These are phyloP conservation scores for Hafferia zeledoni DNA, from an alignment of 2,797 vertebrate species.

Conservation along the genomic window DNA sequence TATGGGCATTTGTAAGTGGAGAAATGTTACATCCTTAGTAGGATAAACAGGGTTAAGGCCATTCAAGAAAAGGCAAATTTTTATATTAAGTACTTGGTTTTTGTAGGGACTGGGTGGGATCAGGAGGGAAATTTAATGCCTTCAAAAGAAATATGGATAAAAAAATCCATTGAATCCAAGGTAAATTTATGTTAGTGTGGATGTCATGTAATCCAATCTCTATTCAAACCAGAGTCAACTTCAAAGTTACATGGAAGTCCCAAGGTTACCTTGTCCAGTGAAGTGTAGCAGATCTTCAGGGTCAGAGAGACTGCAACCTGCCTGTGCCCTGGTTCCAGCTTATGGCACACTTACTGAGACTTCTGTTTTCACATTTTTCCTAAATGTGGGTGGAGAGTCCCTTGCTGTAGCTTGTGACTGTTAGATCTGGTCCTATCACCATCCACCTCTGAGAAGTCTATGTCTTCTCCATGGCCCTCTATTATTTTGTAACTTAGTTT, in stretches of 20 bases:
- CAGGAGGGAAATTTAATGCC: neutral
- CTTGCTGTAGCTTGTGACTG: neutral
- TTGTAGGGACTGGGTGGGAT: neutral
- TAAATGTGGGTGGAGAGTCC: neutral
- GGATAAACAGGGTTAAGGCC: neutral
- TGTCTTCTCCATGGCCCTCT: neutral
- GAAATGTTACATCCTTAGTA: neutral
- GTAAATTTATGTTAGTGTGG: neutral
- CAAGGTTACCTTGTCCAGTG: neutral
- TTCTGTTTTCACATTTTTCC: neutral
- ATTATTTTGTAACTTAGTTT: neutral
- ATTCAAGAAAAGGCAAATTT: neutral
- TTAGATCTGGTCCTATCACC: rapidly evolving
- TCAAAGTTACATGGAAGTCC: rapidly evolving
- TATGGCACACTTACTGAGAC: neutral
- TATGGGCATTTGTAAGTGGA: neutral
- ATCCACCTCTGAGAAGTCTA: neutral
- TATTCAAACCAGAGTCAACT: neutral
- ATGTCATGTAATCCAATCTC: neutral
- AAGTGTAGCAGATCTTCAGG: neutral
- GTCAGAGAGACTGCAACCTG: neutral
- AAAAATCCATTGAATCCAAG: neutral
- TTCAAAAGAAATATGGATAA: neutral
- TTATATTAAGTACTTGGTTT: neutral
- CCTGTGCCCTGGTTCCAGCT: neutral